Evolutionary conservation across 2,797 vertebrate species (phyloP), one percentile per base, ranked within the genome.

Genomic region (Lacerta viridis): DNA sequence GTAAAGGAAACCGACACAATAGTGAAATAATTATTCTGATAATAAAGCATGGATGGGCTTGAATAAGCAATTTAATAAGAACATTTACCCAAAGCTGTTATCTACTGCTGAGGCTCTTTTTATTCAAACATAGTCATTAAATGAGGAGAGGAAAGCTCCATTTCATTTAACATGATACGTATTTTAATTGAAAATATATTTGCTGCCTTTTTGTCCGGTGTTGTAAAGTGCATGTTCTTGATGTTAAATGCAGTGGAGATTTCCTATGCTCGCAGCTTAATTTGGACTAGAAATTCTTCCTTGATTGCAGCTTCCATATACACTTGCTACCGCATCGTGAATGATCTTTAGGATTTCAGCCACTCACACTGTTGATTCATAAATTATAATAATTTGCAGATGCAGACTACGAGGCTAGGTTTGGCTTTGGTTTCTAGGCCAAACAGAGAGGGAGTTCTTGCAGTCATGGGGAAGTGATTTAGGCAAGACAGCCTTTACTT

Each of bases 1-100:
- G 99, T 99, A 98, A 96, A 96, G 85, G 84, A 90, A 85, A 89
- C 43, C 33, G 29, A 86, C 1, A 59, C 8, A 87, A 41, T 75
- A 66, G 29, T 0, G 9, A 43, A 80, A 59, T 72, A 77, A n/a
- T 81, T 71, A 9, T 74, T 68, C 27, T 68, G 78, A 77, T 76
- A 59, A n/a, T 41, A 77, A 89, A n/a, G 27, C 6, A 41, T 7
- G 7, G 10, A 25, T 64, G 20, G 20, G 6, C 86, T 76, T 76
- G 64, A 76, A 72, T n/a, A 27, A 74, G 29, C n/a, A 89, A 75
- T 72, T 71, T 78, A 20, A 75, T 39, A 81, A 43, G 55, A 66
- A 88, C 17, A 41, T 85, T 68, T 77, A 25, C 43, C 27, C 74
- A 78, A 55, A 83, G 25, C 81, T 68, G 13, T 50, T 77, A 29